Evolutionary conservation across 2,888 invertebrate genomes (phyloP).

Genomic region (Cerceris rybyensis): DNA sequence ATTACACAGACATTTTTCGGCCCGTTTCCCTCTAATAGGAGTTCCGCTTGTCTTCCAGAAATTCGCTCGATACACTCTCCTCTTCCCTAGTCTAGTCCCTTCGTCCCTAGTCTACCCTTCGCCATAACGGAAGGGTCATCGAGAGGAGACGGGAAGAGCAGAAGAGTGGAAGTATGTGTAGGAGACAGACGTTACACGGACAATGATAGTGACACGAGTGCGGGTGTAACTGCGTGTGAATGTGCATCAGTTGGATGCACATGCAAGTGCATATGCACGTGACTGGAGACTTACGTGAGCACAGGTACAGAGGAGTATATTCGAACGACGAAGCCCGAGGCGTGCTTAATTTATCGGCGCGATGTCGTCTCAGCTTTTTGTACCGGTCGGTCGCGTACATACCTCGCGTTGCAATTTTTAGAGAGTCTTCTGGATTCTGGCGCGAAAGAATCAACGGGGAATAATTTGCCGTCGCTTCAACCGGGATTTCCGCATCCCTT

Average conservation of each 20-base stretch:
- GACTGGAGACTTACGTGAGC: constrained; percentile 27
- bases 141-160: constrained; percentile 28
- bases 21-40: constrained; percentile 46
- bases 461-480: constrained; percentile 11
- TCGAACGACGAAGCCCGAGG: constrained; percentile 46
- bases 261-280: constrained; percentile 23
- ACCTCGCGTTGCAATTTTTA: constrained; percentile 26
- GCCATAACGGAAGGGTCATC: constrained; percentile 32
- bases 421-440: constrained; percentile 8
- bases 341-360: constrained; percentile 62
- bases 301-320: constrained; percentile 50
- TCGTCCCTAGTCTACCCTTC: constrained; percentile 28
- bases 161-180: background rate
- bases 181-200: constrained; percentile 6
- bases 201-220: constrained; percentile 16
- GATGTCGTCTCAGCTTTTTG: constrained; percentile 33
- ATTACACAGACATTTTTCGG: constrained; percentile 46
- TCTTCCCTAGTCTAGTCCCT: background rate
- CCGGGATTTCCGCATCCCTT: background rate
- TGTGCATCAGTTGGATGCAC: background rate
- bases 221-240: background rate
- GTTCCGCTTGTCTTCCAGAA: constrained; percentile 39
- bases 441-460: constrained; percentile 17
- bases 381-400: background rate
- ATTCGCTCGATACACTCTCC: constrained; percentile 47